These are phyloP conservation scores for Patella caerulea DNA, from an alignment of 2,888 invertebrate genomes.

Conservation along the genomic window DNA sequence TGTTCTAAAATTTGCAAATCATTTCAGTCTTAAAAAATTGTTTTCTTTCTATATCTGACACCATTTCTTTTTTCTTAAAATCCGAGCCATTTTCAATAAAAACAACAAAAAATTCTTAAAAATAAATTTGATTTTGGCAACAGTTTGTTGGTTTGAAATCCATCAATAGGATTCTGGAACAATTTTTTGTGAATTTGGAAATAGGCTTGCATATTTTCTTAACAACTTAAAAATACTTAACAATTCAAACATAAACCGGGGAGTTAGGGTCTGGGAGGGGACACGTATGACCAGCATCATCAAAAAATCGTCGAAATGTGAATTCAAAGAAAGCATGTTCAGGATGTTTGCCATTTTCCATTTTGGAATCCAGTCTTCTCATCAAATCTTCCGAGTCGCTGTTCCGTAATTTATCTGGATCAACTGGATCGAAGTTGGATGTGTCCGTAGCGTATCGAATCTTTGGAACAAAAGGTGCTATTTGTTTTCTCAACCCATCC, in stretches of 20 bases:
- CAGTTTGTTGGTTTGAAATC: too few species aligned
- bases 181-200: not conserved
- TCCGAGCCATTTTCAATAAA: too few species aligned
- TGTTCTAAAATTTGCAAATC: not conserved
- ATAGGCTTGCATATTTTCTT: too few species aligned
- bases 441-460: slow-evolving; percentile 97
- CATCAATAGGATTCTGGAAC: too few species aligned
- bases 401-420: slow-evolving; percentile 61
- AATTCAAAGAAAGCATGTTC: slow-evolving; percentile 99
- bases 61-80: too few species aligned
- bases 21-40: not conserved
- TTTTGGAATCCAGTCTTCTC: slow-evolving; percentile 16
- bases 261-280: slow-evolving; percentile 48
- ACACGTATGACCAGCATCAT: slow-evolving; percentile 73
- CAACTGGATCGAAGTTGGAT: slow-evolving; percentile 76
- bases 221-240: too few species aligned
- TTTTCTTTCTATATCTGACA: not conserved
- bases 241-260: slow-evolving; percentile 53
- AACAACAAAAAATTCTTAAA: too few species aligned
- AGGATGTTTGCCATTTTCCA: slow-evolving; percentile 73
- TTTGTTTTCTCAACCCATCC: slow-evolving; percentile 86
- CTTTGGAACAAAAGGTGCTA: slow-evolving; percentile 93
- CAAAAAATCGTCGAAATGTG: slow-evolving; percentile 98
- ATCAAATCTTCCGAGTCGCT: slow-evolving; percentile 57
- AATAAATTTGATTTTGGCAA: too few species aligned